Conservation (phyloP, 2,888 invertebrate genomes). For the Lepidonotus clava region DNA sequence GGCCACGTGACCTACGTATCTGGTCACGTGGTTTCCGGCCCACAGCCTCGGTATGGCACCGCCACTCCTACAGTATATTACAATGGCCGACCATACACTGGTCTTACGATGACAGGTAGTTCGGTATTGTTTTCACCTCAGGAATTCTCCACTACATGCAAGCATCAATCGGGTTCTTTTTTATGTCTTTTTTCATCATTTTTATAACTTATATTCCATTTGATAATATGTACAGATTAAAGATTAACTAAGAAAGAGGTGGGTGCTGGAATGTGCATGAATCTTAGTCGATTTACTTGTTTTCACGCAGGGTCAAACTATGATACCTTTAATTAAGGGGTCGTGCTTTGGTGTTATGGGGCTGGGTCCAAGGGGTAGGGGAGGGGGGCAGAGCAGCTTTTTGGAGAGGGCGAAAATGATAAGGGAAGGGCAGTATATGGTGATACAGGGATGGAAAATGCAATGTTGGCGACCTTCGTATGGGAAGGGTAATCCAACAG, state of each 20-base stretch:
- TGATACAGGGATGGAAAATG: no score
- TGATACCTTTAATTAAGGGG: no score
- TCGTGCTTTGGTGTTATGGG: no score
- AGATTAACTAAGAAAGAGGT: constrained; percentile 34
- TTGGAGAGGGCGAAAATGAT: no score
- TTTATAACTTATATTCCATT: not conserved
- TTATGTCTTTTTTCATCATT: not conserved
- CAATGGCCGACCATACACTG: constrained; percentile 21
- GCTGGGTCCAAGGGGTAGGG: no score
- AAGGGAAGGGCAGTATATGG: no score
- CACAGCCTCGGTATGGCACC: not conserved
- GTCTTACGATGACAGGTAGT: not conserved
- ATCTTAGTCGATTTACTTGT: not conserved
- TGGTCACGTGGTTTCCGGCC: constrained; percentile 4
- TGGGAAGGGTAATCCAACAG: no score
- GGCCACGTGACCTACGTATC: constrained; percentile 18
- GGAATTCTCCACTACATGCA: not conserved
- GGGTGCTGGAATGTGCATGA: constrained; percentile 41
- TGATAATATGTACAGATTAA: constrained; percentile 14
- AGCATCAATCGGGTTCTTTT: not conserved
- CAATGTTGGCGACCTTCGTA: no score
- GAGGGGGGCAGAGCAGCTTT: no score
- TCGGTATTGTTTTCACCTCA: not conserved
- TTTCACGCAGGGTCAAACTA: not conserved
- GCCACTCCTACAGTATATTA: constrained; percentile 13